phyloP scores from a whole-genome alignment of 2,888 invertebrate species.

The Philhelius pedissequus region DNA sequence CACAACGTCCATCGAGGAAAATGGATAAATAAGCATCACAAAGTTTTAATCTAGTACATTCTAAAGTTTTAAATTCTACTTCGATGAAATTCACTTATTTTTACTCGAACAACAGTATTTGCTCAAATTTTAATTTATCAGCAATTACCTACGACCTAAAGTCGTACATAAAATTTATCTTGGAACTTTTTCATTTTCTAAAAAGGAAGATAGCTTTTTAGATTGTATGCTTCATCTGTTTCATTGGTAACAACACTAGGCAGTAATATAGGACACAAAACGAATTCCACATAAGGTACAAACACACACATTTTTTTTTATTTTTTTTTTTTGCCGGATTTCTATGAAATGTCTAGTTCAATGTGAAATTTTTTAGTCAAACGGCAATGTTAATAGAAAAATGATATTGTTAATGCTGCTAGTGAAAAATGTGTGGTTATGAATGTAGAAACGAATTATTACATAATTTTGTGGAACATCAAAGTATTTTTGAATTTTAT shows the following conservation, averaged over 20 bases:
- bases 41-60: too few species aligned
- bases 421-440: background rate
- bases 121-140: too few species aligned
- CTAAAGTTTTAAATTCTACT: too few species aligned
- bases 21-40: too few species aligned
- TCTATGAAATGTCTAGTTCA: background rate
- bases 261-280: background rate
- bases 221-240: conserved; percentile 20
- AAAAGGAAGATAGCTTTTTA: background rate
- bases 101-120: too few species aligned
- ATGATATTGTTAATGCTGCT: background rate
- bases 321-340: background rate
- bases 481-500: background rate
- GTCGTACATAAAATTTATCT: background rate
- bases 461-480: background rate
- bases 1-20: too few species aligned
- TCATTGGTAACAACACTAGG: background rate
- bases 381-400: background rate
- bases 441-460: background rate
- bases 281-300: background rate
- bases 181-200: background rate
- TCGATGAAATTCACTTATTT: too few species aligned
- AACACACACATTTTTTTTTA: background rate
- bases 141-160: background rate
- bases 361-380: background rate